These are phyloP conservation scores for Romanogobio albipinnatus DNA, from an alignment of 2,113 vertebrate genomes.

Conservation along the genomic window DNA sequence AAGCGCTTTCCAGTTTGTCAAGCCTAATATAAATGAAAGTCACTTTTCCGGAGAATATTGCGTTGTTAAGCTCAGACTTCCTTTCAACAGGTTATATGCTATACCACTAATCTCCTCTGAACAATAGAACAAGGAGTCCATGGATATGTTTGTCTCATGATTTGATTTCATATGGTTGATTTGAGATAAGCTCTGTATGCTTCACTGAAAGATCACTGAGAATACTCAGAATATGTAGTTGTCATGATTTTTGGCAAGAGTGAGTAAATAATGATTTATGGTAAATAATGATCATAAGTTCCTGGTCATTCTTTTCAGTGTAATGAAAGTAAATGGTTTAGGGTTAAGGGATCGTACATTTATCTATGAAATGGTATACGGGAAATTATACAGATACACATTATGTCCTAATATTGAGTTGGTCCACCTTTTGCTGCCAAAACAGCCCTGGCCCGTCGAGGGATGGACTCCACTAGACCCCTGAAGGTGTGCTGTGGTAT, in stretches of 20 bases:
- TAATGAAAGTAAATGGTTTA: neutral
- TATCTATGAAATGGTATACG: too few species aligned
- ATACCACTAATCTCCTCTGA: constrained; percentile 47
- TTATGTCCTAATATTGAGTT: too few species aligned
- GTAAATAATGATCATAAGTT: too few species aligned
- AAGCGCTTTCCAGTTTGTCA: constrained; percentile 77
- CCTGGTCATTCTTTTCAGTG: neutral
- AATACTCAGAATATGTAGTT: too few species aligned
- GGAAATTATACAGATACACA: too few species aligned
- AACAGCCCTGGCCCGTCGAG: too few species aligned
- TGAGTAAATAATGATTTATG: too few species aligned
- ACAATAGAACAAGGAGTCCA: constrained; percentile 23
- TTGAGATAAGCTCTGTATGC: neutral
- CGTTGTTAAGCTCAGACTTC: constrained; percentile 62
- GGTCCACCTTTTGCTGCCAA: too few species aligned
- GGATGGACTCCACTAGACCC: too few species aligned
- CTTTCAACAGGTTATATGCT: constrained; percentile 63
- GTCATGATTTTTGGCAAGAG: too few species aligned
- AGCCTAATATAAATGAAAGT: constrained; percentile 73
- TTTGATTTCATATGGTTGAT: neutral
- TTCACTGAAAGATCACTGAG: neutral
- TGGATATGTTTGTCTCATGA: neutral
- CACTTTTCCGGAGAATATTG: constrained; percentile 70
- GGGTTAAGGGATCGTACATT: too few species aligned
- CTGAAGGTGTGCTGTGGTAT: too few species aligned